Evolutionary conservation across 2,113 vertebrate genomes (phyloP).

Genomic region (Oncorhynchus kisutch): DNA sequence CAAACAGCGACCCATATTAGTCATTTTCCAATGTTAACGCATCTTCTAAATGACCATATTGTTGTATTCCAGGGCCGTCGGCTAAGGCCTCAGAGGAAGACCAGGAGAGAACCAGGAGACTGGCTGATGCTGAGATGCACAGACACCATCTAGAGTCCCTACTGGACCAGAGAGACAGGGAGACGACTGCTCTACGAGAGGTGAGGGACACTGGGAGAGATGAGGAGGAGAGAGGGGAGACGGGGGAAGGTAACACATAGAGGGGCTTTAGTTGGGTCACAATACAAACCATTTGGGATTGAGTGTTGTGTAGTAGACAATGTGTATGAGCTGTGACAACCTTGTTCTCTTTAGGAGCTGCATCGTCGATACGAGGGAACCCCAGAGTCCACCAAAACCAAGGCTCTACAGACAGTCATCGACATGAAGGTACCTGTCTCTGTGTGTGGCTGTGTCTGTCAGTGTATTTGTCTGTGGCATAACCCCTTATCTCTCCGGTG

Average conservation of each 20-base stretch:
- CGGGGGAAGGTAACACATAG: background rate
- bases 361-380: constrained; percentile 93
- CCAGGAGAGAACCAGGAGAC: constrained; percentile 89
- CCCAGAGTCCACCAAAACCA: constrained; percentile 95
- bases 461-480: background rate
- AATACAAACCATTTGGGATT: background rate
- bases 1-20: background rate
- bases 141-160: constrained; percentile 94
- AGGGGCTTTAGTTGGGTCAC: background rate
- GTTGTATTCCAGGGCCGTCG: constrained; percentile 74
- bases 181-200: constrained; percentile 88
- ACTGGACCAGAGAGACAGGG: constrained; percentile 93
- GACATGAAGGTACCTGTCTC: constrained; percentile 84
- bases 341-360: constrained; percentile 78
- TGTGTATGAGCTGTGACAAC: too few relatives aligned
- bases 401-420: constrained; percentile 96
- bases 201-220: constrained; percentile 59
- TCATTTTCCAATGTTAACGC: background rate
- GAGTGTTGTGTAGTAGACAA: background rate
- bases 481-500: background rate
- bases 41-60: background rate
- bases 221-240: background rate
- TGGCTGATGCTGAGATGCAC: constrained; percentile 97
- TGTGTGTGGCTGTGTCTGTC: background rate
- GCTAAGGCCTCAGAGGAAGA: constrained; percentile 94